phyloP scores from a whole-genome alignment of 1,140 invertebrate genomes.

The Lethocerus indicus region DNA sequence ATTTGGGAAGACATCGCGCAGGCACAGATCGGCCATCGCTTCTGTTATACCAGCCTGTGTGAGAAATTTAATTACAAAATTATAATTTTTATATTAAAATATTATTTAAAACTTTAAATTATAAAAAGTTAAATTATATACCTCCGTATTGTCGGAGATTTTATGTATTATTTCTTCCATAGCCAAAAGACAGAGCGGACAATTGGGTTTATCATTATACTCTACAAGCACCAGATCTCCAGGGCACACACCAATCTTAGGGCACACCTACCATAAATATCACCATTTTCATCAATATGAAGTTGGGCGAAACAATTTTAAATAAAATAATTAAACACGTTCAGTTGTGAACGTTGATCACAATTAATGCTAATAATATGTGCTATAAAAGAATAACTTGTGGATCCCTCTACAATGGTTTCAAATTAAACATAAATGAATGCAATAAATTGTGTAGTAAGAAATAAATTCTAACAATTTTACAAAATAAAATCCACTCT shows the following conservation, averaged over 20 bases:
- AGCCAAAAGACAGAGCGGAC: slow-evolving; percentile 67
- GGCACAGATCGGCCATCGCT: slow-evolving; percentile 55
- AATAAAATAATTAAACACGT: neutral
- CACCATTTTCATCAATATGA: slow-evolving; percentile 6
- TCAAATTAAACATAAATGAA: too few species aligned
- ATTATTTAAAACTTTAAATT: neutral
- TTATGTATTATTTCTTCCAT: slow-evolving; percentile 48
- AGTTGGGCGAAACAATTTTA: slow-evolving; percentile 3
- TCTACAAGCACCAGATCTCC: slow-evolving; percentile 24
- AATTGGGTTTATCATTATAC: slow-evolving; percentile 36
- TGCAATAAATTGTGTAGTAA: too few species aligned
- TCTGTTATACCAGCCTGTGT: slow-evolving; percentile 47
- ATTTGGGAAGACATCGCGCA: slow-evolving; percentile 33
- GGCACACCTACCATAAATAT: slow-evolving; percentile 34
- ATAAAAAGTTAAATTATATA: slow-evolving; percentile 21
- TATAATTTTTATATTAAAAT: neutral
- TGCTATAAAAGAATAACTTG: too few species aligned
- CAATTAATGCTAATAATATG: too few species aligned
- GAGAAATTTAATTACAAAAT: too few species aligned
- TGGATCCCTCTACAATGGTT: too few species aligned
- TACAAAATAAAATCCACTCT: too few species aligned
- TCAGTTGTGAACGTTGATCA: neutral
- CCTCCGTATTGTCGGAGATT: slow-evolving; percentile 33
- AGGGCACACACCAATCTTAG: slow-evolving; percentile 37
- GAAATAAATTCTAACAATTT: too few species aligned